These are phyloP conservation scores for Vireo griseus DNA, from an alignment of 2,797 vertebrate genomes.

Conservation along the genomic window DNA sequence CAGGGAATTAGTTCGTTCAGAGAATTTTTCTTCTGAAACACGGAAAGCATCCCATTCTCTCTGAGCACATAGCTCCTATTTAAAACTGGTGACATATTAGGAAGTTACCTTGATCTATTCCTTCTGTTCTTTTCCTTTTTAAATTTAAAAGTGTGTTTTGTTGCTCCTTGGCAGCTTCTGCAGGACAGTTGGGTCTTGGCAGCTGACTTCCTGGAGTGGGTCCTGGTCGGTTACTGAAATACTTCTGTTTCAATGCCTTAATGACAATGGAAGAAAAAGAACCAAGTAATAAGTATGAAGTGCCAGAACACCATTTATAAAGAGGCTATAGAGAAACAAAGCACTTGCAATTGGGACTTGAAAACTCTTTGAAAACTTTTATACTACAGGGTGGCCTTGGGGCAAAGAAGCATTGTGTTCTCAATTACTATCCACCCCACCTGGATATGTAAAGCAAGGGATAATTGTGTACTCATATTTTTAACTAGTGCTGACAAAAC, in stretches of 20 bases:
- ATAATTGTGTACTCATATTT: background rate
- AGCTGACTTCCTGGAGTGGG: conserved; percentile 89
- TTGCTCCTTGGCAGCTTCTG: conserved; percentile 87
- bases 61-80: background rate
- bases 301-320: background rate
- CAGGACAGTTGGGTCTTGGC: conserved; percentile 89
- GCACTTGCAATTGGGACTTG: background rate
- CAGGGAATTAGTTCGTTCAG: background rate
- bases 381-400: background rate
- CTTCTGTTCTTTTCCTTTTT: conserved; percentile 87
- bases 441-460: background rate
- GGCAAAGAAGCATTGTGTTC: background rate
- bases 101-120: conserved; percentile 84
- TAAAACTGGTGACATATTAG: background rate
- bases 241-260: conserved; percentile 89
- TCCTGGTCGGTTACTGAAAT: conserved; percentile 92
- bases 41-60: background rate
- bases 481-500: background rate
- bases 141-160: conserved; percentile 77
- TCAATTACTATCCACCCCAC: background rate
- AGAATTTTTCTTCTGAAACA: background rate
- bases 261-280: background rate
- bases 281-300: background rate
- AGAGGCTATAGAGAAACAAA: background rate
- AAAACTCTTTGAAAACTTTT: background rate